These are phyloP conservation scores for Cephalopachus bancanus DNA, from an alignment of 2,797 vertebrate genomes.

Conservation along the genomic window DNA sequence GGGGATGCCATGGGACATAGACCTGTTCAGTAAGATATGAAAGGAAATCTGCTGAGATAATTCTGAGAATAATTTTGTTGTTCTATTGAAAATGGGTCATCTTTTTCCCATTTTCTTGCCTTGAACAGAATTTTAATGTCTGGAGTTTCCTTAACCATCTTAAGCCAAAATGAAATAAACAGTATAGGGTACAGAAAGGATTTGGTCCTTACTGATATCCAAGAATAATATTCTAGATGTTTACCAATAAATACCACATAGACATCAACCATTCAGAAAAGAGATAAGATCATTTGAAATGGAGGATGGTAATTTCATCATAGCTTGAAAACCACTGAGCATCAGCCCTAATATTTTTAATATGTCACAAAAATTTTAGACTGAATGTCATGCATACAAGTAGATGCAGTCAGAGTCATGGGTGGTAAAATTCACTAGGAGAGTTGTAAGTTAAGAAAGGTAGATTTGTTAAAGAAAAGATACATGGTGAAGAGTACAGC, in stretches of 20 bases:
- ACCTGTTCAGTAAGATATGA: background rate
- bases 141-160: background rate
- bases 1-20: background rate
- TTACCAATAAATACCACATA: background rate
- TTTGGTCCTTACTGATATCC: background rate
- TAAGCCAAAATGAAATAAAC: background rate
- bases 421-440: too few species aligned
- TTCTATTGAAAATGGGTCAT: background rate
- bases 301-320: background rate
- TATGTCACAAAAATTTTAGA: background rate
- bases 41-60: background rate
- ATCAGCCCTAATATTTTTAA: background rate
- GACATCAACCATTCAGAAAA: background rate
- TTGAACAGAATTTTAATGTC: background rate
- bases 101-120: background rate
- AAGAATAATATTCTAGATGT: background rate
- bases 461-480: too few species aligned
- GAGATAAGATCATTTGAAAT: background rate
- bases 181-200: background rate
- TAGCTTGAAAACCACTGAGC: background rate
- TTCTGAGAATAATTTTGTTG: background rate
- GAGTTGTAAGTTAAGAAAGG: too few species aligned
- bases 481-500: too few species aligned
- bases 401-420: too few species aligned
- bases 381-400: too few species aligned